Percentiles rank a stretch among this genome's conserved stretches.
Conservation (phyloP, 2,888 invertebrate species). For the Leptinotarsa rubiginosa region DNA sequence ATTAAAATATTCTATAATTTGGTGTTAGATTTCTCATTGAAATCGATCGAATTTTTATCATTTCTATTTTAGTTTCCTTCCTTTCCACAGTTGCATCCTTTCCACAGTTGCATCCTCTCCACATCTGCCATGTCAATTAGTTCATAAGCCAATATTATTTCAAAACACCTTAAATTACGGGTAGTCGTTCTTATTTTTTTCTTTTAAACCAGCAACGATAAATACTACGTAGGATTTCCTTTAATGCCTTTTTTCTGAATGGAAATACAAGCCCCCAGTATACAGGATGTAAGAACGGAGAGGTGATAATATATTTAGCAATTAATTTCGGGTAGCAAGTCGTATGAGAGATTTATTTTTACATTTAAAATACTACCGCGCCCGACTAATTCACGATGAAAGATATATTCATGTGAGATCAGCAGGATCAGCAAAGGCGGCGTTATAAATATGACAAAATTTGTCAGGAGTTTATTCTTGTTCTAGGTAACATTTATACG, state of each 20-base stretch:
- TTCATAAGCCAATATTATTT: constrained; percentile 29
- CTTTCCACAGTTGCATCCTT: too few species aligned
- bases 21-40: too few species aligned
- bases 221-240: constrained; percentile 37
- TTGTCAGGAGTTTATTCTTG: neutral
- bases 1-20: too few species aligned
- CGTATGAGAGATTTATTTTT: constrained; percentile 59
- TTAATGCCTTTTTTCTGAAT: constrained; percentile 43
- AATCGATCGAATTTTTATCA: too few species aligned
- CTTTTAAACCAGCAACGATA: constrained; percentile 33
- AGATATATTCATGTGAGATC: constrained; percentile 58
- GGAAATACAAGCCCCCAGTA: constrained; percentile 31
- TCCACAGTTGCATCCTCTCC: neutral
- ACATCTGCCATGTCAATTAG: constrained; percentile 21
- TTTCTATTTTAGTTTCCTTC: too few species aligned
- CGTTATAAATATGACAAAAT: constrained; percentile 16
- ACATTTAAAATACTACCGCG: constrained; percentile 57
- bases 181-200: constrained; percentile 18
- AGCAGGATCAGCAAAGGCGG: constrained; percentile 46
- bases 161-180: constrained; percentile 34
- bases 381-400: constrained; percentile 62
- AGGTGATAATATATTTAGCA: constrained; percentile 58
- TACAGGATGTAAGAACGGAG: constrained; percentile 49
- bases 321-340: constrained; percentile 58
- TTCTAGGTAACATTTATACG: too few species aligned